Base-by-base conservation (phyloP, 1,140 invertebrate species). In the Drosophila lacertosa region DNA sequence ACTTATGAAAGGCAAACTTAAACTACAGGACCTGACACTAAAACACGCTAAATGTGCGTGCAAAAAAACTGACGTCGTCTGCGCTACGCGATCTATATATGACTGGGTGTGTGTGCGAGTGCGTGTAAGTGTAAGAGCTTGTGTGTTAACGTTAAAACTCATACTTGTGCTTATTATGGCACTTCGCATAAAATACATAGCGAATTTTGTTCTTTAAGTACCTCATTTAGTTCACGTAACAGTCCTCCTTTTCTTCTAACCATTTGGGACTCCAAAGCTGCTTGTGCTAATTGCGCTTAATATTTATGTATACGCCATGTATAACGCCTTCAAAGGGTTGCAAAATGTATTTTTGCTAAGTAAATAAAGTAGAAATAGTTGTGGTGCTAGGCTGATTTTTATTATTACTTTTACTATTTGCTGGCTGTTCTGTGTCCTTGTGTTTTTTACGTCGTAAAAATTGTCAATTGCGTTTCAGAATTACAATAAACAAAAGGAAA, bases 401-500 rank as follows among this genome's bases (percentile, higher is more conserved):
- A 1, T 55, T 51, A 29, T 40, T 39, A 1, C 40, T 42, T 32
- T 37, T 54, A 20, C 16, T 58, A 16, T 42, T 54, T 53, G 44
- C 35, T 60, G 33, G 65, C 45, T 55, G 39, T 57, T 48, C 60
- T 73, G 79, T 72, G 44, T 79, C 66, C 79, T 70, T 62, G 54
- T 13, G 48, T 45, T 44, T 32, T 70, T 58, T 48, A 58, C 55
- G 59, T 37, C 53, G 45, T 42, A 58, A 55, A 60, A 54, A 65
- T 80, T 75, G 54, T 39, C 54, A 64, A 81, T 60, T 68, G 59
- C 59, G 60, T 58, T 70, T 48, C 71, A 58, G 53, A 54, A 40
- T 68, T 75, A 71, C 72, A 76, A 71, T 75, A 83, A 83, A 86
- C 72, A 83, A 80, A 16, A 37, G 29, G 45, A 67, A 79, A 74